phyloP scores from a whole-genome alignment of 2,888 invertebrate genomes.

The Hirtodrosophila alboralis region DNA sequence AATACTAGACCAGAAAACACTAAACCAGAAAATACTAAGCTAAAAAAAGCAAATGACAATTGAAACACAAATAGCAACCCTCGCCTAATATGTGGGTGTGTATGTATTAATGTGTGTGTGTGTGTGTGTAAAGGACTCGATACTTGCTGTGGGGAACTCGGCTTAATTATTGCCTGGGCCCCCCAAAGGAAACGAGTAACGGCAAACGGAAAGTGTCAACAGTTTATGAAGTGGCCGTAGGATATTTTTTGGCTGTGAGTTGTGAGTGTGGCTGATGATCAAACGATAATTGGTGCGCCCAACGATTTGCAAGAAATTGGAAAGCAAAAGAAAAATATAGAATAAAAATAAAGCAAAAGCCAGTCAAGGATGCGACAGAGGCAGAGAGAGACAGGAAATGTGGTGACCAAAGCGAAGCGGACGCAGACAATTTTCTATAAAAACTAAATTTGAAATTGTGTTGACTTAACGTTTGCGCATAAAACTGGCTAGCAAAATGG shows the following conservation, averaged over 20 bases:
- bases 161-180: constrained; percentile 71
- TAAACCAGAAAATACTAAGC: too few species aligned
- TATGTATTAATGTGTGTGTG: constrained; percentile 20
- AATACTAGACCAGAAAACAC: too few species aligned
- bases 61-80: too few species aligned
- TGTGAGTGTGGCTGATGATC: constrained; percentile 42
- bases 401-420: constrained; percentile 19
- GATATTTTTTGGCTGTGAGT: background rate
- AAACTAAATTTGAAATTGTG: constrained; percentile 79
- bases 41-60: too few species aligned
- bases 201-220: constrained; percentile 60
- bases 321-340: too few species aligned
- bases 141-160: constrained; percentile 40
- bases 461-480: constrained; percentile 77
- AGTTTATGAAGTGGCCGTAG: constrained; percentile 60
- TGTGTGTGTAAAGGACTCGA: constrained; percentile 36
- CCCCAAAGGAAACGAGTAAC: constrained; percentile 12
- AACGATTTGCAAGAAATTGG: constrained; percentile 74
- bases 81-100: constrained; percentile 14
- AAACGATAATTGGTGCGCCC: constrained; percentile 73
- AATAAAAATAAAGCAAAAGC: constrained; percentile 52
- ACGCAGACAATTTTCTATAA: constrained; percentile 67
- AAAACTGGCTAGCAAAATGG: constrained; percentile 65
- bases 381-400: constrained; percentile 4
- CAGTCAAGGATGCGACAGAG: constrained; percentile 37